Conservation (phyloP, 2,797 vertebrate species). For the Pogoniulus pusillus region DNA sequence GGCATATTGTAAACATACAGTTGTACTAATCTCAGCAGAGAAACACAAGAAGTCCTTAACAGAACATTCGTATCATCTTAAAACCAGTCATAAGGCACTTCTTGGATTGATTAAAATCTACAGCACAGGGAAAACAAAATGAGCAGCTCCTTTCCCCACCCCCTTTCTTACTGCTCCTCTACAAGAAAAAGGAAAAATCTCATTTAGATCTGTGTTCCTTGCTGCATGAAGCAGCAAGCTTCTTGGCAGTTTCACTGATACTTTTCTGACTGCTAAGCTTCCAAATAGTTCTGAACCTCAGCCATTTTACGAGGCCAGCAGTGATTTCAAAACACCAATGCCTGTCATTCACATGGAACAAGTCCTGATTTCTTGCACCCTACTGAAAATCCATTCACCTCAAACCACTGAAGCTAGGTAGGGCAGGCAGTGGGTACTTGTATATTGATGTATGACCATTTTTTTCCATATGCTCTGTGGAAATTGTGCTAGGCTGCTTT, state of each 20-base stretch:
- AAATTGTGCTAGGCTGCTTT: neutral
- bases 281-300: constrained; percentile 13
- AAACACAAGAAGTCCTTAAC: neutral
- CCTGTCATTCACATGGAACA: neutral
- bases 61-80: neutral
- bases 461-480: neutral
- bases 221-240: constrained; percentile 28
- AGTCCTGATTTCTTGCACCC: neutral
- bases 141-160: neutral
- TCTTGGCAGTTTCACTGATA: constrained; percentile 39
- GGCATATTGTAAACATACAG: neutral
- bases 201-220: neutral
- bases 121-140: neutral
- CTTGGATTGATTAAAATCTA: neutral
- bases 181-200: constrained; percentile 12
- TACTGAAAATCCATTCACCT: neutral
- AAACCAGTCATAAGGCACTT: neutral
- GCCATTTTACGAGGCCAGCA: constrained; percentile 32
- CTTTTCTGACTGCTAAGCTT: constrained; percentile 46
- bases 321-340: neutral
- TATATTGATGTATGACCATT: neutral
- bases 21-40: neutral
- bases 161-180: neutral
- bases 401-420: neutral
- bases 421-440: neutral